Conservation (phyloP, 1,140 invertebrate genomes). For the Apis florea region DNA sequence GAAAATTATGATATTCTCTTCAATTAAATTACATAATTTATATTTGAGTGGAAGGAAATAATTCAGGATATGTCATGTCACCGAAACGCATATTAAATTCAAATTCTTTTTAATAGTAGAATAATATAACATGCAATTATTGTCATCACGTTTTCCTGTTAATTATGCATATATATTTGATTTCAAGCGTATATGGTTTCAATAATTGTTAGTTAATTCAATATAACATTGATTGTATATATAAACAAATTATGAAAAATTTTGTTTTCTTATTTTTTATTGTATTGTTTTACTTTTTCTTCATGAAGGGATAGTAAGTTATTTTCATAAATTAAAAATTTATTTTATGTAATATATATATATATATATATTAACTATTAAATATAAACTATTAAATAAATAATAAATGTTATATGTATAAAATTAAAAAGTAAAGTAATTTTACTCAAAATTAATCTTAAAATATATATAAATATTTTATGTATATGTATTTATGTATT, state of each 20-base stretch:
- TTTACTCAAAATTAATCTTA: not conserved
- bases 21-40: constrained; percentile 7
- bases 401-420: too few species aligned
- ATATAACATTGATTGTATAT: too few species aligned
- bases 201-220: not conserved
- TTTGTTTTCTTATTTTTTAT: not conserved
- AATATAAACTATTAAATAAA: not conserved
- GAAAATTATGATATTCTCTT: not conserved
- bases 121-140: constrained; percentile 30
- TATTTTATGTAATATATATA: too few species aligned
- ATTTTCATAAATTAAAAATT: not conserved
- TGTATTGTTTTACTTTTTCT: constrained; percentile 35
- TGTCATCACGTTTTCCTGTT: constrained; percentile 33
- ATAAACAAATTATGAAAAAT: not conserved
- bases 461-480: too few species aligned
- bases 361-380: too few species aligned
- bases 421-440: not conserved
- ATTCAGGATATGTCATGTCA: constrained; percentile 32
- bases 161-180: constrained; percentile 28
- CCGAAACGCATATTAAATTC: constrained; percentile 17
- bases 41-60: not conserved
- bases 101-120: constrained; percentile 20
- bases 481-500: too few species aligned
- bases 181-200: not conserved
- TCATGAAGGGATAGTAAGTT: constrained; percentile 50